Conservation (phyloP, 2,113 vertebrate species). For the Alectura lathami region DNA sequence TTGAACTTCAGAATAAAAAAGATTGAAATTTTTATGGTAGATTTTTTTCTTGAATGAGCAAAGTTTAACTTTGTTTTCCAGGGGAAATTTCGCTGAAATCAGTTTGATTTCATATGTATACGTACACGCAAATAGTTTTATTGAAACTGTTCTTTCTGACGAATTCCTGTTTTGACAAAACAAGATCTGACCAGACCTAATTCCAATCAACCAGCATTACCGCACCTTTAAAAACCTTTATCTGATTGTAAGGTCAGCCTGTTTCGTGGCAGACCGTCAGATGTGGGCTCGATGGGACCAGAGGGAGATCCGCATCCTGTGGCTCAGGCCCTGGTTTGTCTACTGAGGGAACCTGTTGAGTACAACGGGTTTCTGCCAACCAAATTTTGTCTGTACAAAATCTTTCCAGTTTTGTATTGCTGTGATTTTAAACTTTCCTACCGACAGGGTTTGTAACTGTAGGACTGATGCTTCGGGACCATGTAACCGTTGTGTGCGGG, state of each 20-base stretch:
- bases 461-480: background rate
- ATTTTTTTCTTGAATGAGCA: conserved; percentile 56
- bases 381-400: background rate
- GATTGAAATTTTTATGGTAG: background rate
- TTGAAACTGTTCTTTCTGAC: conserved; percentile 6
- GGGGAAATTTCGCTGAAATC: conserved; percentile 43
- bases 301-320: background rate
- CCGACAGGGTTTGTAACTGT: background rate
- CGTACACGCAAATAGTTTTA: conserved; percentile 12
- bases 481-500: background rate
- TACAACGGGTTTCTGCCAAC: background rate
- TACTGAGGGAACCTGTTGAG: background rate
- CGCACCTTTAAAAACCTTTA: conserved; percentile 26
- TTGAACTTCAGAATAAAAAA: background rate
- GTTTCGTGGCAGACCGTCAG: background rate
- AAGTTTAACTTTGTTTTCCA: conserved; percentile 64
- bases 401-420: background rate
- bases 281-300: background rate
- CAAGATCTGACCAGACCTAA: background rate
- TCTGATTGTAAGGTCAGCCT: conserved; percentile 2
- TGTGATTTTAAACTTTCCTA: conserved; percentile 15
- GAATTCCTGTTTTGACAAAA: conserved; percentile 2
- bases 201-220: conserved; percentile 27
- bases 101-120: conserved; percentile 37
- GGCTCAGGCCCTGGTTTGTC: background rate